These are phyloP conservation scores for Colletes collaris DNA, from an alignment of 2,888 invertebrate species.

Conservation along the genomic window DNA sequence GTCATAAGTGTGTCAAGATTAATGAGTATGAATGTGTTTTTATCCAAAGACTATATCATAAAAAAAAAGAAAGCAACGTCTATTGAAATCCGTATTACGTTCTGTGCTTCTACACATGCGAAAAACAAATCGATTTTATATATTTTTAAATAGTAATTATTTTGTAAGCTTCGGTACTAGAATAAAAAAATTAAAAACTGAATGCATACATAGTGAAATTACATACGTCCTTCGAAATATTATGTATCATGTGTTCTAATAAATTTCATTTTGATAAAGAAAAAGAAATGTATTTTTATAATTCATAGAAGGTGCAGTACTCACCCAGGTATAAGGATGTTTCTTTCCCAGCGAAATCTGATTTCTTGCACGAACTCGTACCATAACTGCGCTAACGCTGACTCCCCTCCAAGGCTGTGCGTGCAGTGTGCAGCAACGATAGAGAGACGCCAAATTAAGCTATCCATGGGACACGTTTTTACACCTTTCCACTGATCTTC, in stretches of 20 bases:
- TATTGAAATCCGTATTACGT: conserved; percentile 24
- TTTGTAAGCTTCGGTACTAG: conserved; percentile 17
- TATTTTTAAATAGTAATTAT: conserved; percentile 23
- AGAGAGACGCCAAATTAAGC: conserved; percentile 92
- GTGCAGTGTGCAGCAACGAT: conserved; percentile 89
- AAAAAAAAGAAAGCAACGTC: conserved; percentile 20
- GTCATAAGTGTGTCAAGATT: conserved; percentile 19
- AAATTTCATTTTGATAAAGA: conserved; percentile 9
- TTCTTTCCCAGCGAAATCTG: conserved; percentile 94
- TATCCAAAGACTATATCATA: conserved; percentile 74
- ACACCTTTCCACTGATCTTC: conserved; percentile 83
- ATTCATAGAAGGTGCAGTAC: conserved; percentile 79
- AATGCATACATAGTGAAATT: conserved; percentile 4
- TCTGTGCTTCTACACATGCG: conserved; percentile 12
- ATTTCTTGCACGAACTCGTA: conserved; percentile 96
- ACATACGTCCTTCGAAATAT: conserved; percentile 8
- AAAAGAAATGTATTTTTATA: not conserved
- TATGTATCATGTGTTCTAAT: conserved; percentile 9
- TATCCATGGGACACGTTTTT: conserved; percentile 91
- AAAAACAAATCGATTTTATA: conserved; percentile 28
- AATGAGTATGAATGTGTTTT: conserved; percentile 40
- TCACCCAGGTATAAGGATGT: conserved; percentile 92
- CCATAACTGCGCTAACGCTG: conserved; percentile 95
- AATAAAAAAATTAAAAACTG: conserved; percentile 14
- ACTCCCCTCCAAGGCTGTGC: conserved; percentile 89